phyloP scores from a whole-genome alignment of 1,140 invertebrate genomes.

The Apis mellifera region DNA sequence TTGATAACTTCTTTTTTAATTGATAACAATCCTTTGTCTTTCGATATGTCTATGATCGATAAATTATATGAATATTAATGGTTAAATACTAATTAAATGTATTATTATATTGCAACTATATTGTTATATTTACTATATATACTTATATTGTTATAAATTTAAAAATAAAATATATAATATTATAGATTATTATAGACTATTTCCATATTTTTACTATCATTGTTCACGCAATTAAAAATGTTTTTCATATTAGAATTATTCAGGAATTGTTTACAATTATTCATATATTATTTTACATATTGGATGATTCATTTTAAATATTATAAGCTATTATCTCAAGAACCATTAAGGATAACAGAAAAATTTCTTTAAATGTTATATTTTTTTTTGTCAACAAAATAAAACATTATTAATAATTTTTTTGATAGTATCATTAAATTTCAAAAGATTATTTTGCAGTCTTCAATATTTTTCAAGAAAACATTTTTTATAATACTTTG shows the following conservation, averaged over 20 bases:
- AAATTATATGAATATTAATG: neutral
- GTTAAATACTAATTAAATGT: neutral
- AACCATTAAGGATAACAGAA: neutral
- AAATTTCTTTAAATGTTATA: neutral
- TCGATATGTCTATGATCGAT: conserved; percentile 24
- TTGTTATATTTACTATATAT: no score
- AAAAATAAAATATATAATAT: neutral
- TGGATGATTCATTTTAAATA: neutral
- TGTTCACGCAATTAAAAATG: neutral
- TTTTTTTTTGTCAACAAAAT: neutral
- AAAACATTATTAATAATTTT: neutral
- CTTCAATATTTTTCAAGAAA: neutral
- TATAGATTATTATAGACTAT: neutral
- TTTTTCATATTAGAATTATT: no score
- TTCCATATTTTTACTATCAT: neutral
- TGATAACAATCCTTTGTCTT: conserved; percentile 64
- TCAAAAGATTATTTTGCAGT: neutral
- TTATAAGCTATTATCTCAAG: neutral
- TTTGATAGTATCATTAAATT: no score
- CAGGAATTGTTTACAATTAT: no score
- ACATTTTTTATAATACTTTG: neutral
- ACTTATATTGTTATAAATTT: neutral
- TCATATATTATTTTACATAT: neutral
- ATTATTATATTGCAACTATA: neutral
- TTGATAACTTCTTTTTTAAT: conserved; percentile 46